Conservation (phyloP, 1,140 invertebrate species). For the Hycleus phaleratus region DNA sequence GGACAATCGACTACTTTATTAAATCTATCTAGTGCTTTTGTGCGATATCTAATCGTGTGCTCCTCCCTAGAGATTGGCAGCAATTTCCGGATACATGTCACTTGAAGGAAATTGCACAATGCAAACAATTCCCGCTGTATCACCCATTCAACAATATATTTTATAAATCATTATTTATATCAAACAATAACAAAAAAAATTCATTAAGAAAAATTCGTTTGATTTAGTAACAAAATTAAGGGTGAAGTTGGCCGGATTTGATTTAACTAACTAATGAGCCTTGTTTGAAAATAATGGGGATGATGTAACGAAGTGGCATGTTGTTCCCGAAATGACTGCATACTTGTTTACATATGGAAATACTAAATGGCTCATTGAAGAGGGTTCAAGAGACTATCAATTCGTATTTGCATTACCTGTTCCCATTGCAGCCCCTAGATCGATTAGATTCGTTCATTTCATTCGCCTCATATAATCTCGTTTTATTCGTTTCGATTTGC, state of each 20-base stretch:
- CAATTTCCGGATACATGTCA: slow-evolving; percentile 37
- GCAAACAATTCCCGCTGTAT: slow-evolving; percentile 29
- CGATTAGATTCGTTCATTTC: slow-evolving; percentile 11
- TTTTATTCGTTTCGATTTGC: slow-evolving; percentile 7
- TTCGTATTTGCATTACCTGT: slow-evolving; percentile 10
- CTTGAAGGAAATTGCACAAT: slow-evolving; percentile 33
- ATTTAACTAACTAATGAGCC: too few relatives aligned
- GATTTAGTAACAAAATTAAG: too few relatives aligned
- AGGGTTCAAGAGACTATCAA: not conserved
- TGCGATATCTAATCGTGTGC: slow-evolving; percentile 30
- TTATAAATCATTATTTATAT: not conserved
- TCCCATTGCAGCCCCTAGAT: not conserved
- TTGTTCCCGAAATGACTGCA: not conserved
- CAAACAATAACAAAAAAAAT: too few relatives aligned
- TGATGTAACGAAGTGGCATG: too few relatives aligned
- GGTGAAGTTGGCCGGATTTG: too few relatives aligned
- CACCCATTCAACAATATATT: slow-evolving; percentile 26
- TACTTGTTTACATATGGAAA: not conserved
- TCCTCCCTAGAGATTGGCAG: slow-evolving; percentile 32
- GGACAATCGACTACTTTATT: slow-evolving; percentile 35
- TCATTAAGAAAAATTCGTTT: too few relatives aligned
- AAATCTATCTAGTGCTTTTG: slow-evolving; percentile 31
- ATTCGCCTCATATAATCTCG: not conserved
- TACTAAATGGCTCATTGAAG: slow-evolving; percentile 2
- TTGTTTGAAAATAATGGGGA: too few relatives aligned